phyloP scores from a whole-genome alignment of 2,888 invertebrate genomes.

The Penaeus monodon region DNA sequence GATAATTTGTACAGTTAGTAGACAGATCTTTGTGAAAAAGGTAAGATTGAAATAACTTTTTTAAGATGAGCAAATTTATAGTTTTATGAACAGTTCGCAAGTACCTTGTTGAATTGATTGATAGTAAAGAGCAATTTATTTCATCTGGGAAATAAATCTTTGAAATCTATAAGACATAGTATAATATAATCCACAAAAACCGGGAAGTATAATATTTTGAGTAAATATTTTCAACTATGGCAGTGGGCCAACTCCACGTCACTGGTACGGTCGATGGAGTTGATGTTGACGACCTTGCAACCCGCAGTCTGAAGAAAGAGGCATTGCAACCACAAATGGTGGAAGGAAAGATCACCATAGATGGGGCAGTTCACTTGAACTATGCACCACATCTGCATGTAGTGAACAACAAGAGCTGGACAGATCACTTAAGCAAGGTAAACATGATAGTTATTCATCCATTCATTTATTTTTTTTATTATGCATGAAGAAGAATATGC shows the following conservation, averaged over 20 bases:
- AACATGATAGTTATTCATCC: not conserved
- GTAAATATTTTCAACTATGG: not conserved
- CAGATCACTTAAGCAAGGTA: constrained; percentile 17
- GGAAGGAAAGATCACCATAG: not conserved
- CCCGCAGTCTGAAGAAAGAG: not conserved
- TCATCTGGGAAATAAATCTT: too few relatives aligned
- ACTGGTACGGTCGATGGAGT: constrained; percentile 11
- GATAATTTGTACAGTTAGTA: not conserved
- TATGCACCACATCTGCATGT: not conserved
- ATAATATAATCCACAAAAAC: too few relatives aligned
- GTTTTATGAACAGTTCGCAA: too few relatives aligned
- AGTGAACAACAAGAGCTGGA: constrained; percentile 24
- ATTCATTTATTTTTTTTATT: not conserved
- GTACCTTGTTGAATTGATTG: too few relatives aligned
- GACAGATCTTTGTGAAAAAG: too few relatives aligned
- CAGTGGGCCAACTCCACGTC: not conserved
- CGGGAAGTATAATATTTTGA: not conserved
- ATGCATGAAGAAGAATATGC: not conserved
- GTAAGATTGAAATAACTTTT: too few relatives aligned
- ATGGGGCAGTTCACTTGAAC: constrained; percentile 14
- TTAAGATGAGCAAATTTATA: too few relatives aligned
- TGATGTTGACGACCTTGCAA: not conserved
- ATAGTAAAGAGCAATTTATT: too few relatives aligned
- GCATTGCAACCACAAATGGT: not conserved
- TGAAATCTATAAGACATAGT: too few relatives aligned